Conservation (phyloP, 2,888 invertebrate genomes). For the Epirrhoe tristata region DNA sequence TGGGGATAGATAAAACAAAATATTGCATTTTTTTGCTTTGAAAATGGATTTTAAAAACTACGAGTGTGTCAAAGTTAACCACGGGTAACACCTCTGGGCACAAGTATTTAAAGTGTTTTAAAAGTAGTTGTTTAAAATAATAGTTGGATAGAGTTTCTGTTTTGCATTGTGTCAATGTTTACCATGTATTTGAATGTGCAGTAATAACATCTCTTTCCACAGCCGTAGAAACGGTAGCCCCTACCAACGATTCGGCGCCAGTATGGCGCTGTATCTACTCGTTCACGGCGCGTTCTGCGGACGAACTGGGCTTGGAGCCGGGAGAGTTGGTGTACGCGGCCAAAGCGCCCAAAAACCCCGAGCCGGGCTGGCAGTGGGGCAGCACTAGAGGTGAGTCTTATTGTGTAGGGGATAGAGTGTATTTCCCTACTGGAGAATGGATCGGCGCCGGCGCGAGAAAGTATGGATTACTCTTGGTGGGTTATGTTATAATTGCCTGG, state of each 20-base stretch:
- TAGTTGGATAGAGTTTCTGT: too few relatives aligned
- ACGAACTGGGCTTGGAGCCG: conserved; percentile 96
- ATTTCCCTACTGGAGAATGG: neutral
- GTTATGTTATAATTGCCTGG: conserved; percentile 14
- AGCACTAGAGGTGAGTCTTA: conserved; percentile 88
- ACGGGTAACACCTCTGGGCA: too few relatives aligned
- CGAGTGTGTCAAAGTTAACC: too few relatives aligned
- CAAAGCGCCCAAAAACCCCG: conserved; percentile 91
- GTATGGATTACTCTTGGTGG: neutral
- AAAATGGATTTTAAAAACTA: too few relatives aligned
- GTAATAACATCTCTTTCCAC: too few relatives aligned
- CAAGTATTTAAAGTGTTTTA: too few relatives aligned
- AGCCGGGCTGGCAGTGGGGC: conserved; percentile 99
- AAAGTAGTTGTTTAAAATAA: too few relatives aligned
- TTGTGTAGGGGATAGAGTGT: neutral
- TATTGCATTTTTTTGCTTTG: neutral
- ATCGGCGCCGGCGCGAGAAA: too few relatives aligned
- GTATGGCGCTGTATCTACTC: conserved; percentile 97
- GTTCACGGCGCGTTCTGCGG: conserved; percentile 95
- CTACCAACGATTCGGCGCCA: conserved; percentile 37
- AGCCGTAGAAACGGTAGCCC: conserved; percentile 34
- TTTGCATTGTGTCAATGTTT: too few relatives aligned
- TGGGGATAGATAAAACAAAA: neutral
- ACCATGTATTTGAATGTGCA: too few relatives aligned
- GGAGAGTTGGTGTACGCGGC: conserved; percentile 95